These are phyloP conservation scores for Dermolepida albohirtum DNA, from an alignment of 2,888 invertebrate genomes.

Conservation along the genomic window DNA sequence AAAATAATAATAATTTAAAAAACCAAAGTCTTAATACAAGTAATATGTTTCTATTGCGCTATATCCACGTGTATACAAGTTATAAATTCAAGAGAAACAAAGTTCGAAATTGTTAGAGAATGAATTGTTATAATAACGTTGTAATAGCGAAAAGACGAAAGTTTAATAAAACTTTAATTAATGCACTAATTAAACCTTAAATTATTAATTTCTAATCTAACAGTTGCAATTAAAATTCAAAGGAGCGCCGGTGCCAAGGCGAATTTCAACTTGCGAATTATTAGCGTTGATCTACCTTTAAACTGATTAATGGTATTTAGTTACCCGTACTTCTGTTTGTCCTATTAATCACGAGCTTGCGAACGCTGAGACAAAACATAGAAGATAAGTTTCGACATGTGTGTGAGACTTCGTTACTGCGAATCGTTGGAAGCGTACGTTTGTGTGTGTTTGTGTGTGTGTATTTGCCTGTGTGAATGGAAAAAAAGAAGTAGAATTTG, in stretches of 20 bases:
- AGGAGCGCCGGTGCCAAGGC: neutral
- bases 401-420: neutral
- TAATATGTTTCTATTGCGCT: too few relatives aligned
- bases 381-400: constrained; percentile 12
- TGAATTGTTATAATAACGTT: too few relatives aligned
- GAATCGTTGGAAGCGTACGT: too few relatives aligned
- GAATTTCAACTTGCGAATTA: constrained; percentile 33
- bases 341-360: constrained; percentile 38
- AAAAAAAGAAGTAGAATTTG: constrained; percentile 4
- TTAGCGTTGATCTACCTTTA: constrained; percentile 39
- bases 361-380: constrained; percentile 13
- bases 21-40: too few relatives aligned
- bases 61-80: too few relatives aligned
- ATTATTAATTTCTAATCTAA: constrained; percentile 30
- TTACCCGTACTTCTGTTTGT: constrained; percentile 38
- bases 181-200: constrained; percentile 13
- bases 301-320: constrained; percentile 41
- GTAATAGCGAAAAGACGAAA: too few relatives aligned
- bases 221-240: constrained; percentile 35
- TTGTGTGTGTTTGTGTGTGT: too few relatives aligned
- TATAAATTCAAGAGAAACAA: too few relatives aligned
- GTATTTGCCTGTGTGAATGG: neutral
- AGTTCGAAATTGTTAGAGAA: too few relatives aligned
- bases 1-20: too few relatives aligned
- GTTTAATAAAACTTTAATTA: constrained; percentile 27